Percentiles rank a stretch among this genome's conserved stretches.
Evolutionary conservation across 2,888 invertebrate species (phyloP).

Genomic region (Dasysyrphus tricinctus): DNA sequence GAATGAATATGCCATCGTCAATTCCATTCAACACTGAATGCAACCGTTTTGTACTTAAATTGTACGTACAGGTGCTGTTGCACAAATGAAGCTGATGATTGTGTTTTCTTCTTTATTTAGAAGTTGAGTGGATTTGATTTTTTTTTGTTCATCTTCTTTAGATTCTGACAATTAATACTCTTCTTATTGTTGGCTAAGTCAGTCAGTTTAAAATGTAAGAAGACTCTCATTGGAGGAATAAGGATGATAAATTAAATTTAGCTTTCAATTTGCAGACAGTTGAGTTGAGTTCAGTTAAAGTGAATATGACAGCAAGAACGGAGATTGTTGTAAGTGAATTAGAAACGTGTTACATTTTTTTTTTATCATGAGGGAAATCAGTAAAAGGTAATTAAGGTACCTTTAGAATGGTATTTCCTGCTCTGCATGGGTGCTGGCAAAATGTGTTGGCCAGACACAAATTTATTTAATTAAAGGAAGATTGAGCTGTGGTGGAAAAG

Average conservation of each 20-base stretch:
- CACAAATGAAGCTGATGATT: constrained; percentile 64
- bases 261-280: constrained; percentile 32
- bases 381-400: neutral
- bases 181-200: constrained; percentile 37
- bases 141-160: constrained; percentile 2
- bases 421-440: neutral
- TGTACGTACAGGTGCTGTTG: constrained; percentile 59
- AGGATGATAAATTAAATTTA: constrained; percentile 33
- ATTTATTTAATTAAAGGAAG: too few relatives aligned
- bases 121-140: constrained; percentile 16
- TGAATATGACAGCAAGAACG: neutral
- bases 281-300: constrained; percentile 19
- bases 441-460: too few relatives aligned
- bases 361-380: neutral
- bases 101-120: constrained; percentile 51
- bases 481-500: too few relatives aligned
- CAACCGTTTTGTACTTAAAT: constrained; percentile 54
- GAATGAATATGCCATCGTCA: constrained; percentile 60
- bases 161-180: constrained; percentile 54
- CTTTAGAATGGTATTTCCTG: neutral
- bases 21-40: constrained; percentile 49
- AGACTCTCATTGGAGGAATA: neutral
- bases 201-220: constrained; percentile 26
- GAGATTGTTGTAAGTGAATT: neutral
- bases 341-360: neutral